Evolutionary conservation across 2,797 vertebrate genomes (phyloP).

Genomic region (Lepilemur septentrionalis): DNA sequence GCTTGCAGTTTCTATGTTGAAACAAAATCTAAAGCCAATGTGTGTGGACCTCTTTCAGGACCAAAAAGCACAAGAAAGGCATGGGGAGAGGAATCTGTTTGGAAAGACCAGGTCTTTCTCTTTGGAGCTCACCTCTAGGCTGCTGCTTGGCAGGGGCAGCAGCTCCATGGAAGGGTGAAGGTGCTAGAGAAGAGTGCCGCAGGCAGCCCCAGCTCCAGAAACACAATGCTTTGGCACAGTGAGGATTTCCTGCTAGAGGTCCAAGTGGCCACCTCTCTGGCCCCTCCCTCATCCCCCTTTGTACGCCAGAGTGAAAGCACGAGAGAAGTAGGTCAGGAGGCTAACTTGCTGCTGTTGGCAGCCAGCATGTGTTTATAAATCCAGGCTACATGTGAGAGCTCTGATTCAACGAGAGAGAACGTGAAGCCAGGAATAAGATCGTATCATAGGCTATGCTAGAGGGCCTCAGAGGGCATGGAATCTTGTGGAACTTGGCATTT

Average conservation of each 20-base stretch:
- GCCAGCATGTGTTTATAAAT: slow-evolving; percentile 61
- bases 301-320: slow-evolving; percentile 36
- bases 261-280: slow-evolving; percentile 45
- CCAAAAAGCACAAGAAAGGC: neutral
- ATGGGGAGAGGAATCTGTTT: neutral
- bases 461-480: neutral
- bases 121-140: neutral
- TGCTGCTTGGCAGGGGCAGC: neutral
- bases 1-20: neutral
- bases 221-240: slow-evolving; percentile 40
- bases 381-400: slow-evolving; percentile 30
- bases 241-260: slow-evolving; percentile 46
- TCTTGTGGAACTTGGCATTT: neutral
- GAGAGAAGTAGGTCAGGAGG: slow-evolving; percentile 72
- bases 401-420: slow-evolving; percentile 32
- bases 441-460: neutral
- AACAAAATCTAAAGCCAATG: slow-evolving; percentile 39
- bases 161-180: neutral
- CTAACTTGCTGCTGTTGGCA: slow-evolving; percentile 53
- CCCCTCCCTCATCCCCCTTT: neutral
- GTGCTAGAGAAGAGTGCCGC: neutral
- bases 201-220: neutral
- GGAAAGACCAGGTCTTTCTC: neutral
- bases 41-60: neutral
- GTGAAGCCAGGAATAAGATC: slow-evolving; percentile 20